A percentile compares a stretch with the other conserved stretches of the same genome.
phyloP scores from a whole-genome alignment of 92 coral and sea anemone species.

The Scolanthus callimorphus region DNA sequence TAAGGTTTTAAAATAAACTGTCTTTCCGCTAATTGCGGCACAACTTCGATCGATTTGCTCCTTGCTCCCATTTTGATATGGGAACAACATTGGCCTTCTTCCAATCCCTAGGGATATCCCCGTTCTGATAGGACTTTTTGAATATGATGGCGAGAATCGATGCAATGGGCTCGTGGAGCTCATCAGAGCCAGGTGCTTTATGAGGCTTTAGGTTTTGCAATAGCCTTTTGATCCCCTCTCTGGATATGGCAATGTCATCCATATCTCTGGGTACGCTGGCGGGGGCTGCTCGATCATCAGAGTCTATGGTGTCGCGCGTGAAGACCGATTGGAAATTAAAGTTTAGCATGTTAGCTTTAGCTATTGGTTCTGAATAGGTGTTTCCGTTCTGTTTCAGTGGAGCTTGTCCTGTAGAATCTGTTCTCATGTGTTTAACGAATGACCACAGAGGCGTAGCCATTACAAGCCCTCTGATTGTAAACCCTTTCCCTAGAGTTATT shows the following conservation, averaged over 20 bases:
- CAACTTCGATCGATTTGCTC: no score
- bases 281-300: not conserved
- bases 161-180: constrained; percentile 9
- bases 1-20: no score
- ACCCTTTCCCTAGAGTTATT: no score
- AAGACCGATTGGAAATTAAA: constrained; percentile 37
- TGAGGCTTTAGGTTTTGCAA: constrained; percentile 6
- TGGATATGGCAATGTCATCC: constrained; percentile 10
- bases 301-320: constrained; percentile 8
- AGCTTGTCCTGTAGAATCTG: constrained; percentile 13
- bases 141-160: not conserved
- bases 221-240: constrained; percentile 4
- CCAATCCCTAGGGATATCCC: not conserved
- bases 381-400: constrained; percentile 21
- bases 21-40: no score
- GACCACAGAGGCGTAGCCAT: constrained; percentile 25
- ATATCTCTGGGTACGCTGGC: constrained; percentile 21
- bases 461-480: no score
- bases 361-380: constrained; percentile 1
- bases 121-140: not conserved
- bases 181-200: constrained; percentile 16
- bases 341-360: constrained; percentile 28
- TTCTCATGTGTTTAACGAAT: constrained; percentile 30
- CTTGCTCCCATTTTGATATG: no score
- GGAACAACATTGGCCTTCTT: constrained; percentile 2